A percentile compares a stretch with the other conserved stretches of the same genome.
These are phyloP conservation scores for Epistrophe eligans DNA, from an alignment of 2,888 invertebrate species.

Conservation along the genomic window DNA sequence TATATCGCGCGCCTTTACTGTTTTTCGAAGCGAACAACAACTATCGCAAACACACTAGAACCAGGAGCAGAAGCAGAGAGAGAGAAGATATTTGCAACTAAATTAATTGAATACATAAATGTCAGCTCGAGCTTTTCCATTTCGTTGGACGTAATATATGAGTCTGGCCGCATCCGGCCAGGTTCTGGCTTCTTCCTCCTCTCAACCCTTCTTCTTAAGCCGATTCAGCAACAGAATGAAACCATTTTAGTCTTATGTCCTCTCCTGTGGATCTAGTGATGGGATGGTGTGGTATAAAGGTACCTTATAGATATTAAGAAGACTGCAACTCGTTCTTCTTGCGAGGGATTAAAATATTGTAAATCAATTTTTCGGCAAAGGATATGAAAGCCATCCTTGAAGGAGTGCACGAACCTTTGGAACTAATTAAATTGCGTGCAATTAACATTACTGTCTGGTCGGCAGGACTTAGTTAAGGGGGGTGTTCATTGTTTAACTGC, in stretches of 20 bases:
- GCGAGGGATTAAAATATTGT: slow-evolving; percentile 73
- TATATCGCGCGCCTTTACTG: slow-evolving; percentile 51
- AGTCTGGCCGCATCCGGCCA: slow-evolving; percentile 76
- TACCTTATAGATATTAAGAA: slow-evolving; percentile 3
- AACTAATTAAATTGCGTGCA: slow-evolving; percentile 75
- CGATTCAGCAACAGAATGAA: slow-evolving; percentile 1
- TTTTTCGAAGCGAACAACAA: slow-evolving; percentile 44
- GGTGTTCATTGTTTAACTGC: slow-evolving; percentile 5
- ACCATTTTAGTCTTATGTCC: slow-evolving; percentile 19
- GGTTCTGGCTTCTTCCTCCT: background rate
- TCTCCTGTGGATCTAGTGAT: background rate
- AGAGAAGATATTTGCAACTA: slow-evolving; percentile 76
- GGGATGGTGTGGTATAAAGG: background rate
- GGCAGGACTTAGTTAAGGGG: slow-evolving; percentile 36
- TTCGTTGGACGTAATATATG: slow-evolving; percentile 77
- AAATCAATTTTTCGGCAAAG: slow-evolving; percentile 75
- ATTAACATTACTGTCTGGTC: slow-evolving; percentile 76
- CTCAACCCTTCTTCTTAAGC: background rate
- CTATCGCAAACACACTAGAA: slow-evolving; percentile 54
- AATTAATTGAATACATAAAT: slow-evolving; percentile 79
- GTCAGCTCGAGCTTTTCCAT: slow-evolving; percentile 78
- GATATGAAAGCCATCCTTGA: slow-evolving; percentile 63
- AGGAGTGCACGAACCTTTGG: slow-evolving; percentile 62
- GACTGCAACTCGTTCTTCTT: slow-evolving; percentile 41
- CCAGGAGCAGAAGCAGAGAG: background rate